Conservation (phyloP, 1,140 invertebrate genomes). For the Bombus breviceps region DNA sequence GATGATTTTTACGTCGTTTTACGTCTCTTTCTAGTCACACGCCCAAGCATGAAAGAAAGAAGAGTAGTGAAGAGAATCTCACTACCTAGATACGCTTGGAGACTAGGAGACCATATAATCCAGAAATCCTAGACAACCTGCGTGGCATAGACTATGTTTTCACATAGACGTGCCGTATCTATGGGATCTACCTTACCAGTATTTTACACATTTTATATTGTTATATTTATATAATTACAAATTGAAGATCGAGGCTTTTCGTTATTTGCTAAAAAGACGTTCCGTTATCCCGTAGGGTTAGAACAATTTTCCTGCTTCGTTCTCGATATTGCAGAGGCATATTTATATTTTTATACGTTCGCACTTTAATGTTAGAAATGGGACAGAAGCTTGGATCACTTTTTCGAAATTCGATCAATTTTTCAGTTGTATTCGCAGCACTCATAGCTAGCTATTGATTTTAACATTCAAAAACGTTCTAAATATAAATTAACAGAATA, state of each 20-base stretch:
- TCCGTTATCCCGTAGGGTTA: no score
- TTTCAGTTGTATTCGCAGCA: no score
- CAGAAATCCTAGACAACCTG: constrained; percentile 25
- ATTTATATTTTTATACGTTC: no score
- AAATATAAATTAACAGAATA: constrained; percentile 82
- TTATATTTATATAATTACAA: not conserved
- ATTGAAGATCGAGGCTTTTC: not conserved
- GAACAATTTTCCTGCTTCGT: no score
- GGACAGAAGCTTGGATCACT: no score
- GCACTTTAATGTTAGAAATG: no score
- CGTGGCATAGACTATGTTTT: not conserved
- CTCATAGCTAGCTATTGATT: constrained; percentile 56
- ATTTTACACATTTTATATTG: fast-evolving
- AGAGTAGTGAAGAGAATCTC: constrained; percentile 2
- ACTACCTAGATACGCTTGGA: constrained; percentile 41
- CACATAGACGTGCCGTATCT: not conserved
- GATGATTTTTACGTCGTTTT: not conserved
- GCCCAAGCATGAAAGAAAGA: not conserved
- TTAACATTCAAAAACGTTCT: constrained; percentile 76
- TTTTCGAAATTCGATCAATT: no score
- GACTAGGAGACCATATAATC: constrained; percentile 46
- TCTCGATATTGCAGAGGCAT: no score
- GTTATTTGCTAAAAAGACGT: no score
- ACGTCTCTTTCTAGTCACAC: not conserved
- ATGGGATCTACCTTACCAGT: no score